Evolutionary conservation across 92 coral and sea anemone species (phyloP), one percentile per base, ranked within the genome.

Genomic region (Diadumene lineata): DNA sequence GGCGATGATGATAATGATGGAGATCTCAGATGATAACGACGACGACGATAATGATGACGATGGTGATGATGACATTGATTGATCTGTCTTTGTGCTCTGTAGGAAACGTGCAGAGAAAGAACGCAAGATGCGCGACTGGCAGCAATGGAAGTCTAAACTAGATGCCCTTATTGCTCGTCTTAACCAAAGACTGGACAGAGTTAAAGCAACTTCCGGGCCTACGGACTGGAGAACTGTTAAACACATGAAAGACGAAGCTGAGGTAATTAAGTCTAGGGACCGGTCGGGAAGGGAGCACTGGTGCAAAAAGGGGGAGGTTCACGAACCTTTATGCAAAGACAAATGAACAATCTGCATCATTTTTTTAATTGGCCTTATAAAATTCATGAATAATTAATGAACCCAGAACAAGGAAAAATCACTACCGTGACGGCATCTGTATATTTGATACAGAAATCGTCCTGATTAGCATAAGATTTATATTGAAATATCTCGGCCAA

Each of bases 101-200:
- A 78, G 82, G 33, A 30, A 34, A 50, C 46, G 53, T 0, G 71
- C 34, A 16, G 78, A 72, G 55, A 65, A 71, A 32, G 68, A 79
- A 0, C 31, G 23, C n/a, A 72, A 56, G 77, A 60, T 56, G 69
- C 64, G 68, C 34, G 44, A 32, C 65, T 79, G 84, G 84, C 21
- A 31, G 29, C 15, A 38, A 0, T 75, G 80, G 80, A 64, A 25
- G 34, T 13, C 29, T 46, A 44, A 72, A 62, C 72, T 79, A 0
- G 77, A 64, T 33, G 68, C 48, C 24, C 66, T 79, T 1, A 29
- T 60, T 16, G 78, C 66, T 71, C 65, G 78, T 32, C 72, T 70
- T 21, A 63, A 61, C 34, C 24, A n/a, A 15, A 73, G 53, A 50
- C 78, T 79, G 19, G 11, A 70, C 1, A 57, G 78, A 22, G 77